Evolutionary conservation across 2,113 vertebrate genomes (phyloP), one percentile per base, ranked within the genome.

Genomic region (Platichthys flesus): DNA sequence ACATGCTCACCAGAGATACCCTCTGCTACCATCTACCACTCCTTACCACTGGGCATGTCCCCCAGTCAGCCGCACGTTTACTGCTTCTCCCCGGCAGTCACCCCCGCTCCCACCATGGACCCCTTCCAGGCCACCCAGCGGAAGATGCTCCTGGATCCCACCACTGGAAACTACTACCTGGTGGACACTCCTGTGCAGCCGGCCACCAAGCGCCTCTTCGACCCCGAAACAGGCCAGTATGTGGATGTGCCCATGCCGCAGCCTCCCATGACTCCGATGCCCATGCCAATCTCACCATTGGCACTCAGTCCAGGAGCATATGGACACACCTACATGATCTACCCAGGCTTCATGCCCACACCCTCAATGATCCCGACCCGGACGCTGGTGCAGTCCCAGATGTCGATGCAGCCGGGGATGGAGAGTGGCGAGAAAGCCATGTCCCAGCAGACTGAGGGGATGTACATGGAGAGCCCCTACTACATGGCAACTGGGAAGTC

Each of bases 171-270:
- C 87, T 98, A 96, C 90, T 99, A 98, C 87, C 91, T 98, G 77
- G 97, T 99, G 71, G 97, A 99, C 88, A 95, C 96, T 0, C 97
- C 97, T 0, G 87, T 97, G n/a, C 96, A 94, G 81, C 95, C 94
- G 0, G 52, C 95, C 71, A 97, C 96, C 65, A 95, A 94, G 58
- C 95, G 97, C 62, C 95, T 98, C 4, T 98, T 97, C 68, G 97
- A 99, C 82, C 98, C 98, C 0, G 97, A 99, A 83, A 99, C 97
- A 0, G 96, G 97, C 5, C 97, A 98, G 85, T 99, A 97, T 4
- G 96, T 99, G 74, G 97, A 99, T 1, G 94, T 99, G 26, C 96
- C 97, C 0, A 57, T 99, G 90, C 90, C 94, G 0, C 96, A 93
- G 81, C 93, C 93, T 65, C 89, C 94, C 1, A 86, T 94, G 82